Conservation (phyloP, 2,797 vertebrate genomes). For the Bovichtus diacanthus region DNA sequence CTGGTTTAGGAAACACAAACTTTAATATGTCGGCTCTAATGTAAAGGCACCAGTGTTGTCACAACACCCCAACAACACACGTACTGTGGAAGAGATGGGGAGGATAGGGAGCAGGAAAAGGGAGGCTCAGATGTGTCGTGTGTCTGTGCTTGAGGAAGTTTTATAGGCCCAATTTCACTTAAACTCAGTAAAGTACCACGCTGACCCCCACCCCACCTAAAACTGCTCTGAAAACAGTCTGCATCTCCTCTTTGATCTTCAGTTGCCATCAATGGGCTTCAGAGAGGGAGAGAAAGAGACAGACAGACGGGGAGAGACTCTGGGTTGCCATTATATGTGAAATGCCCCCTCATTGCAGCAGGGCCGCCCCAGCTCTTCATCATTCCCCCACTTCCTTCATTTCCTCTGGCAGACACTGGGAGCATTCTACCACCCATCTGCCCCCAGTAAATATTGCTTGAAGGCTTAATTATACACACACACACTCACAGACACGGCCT, state of each 20-base stretch:
- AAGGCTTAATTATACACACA: slow-evolving; percentile 84
- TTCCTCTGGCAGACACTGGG: slow-evolving; percentile 83
- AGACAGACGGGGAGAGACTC: slow-evolving; percentile 50
- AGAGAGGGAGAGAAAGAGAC: slow-evolving; percentile 60
- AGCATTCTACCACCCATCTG: slow-evolving; percentile 84
- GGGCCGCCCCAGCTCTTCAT: slow-evolving; percentile 73
- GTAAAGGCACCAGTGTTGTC: slow-evolving; percentile 65
- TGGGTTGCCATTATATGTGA: slow-evolving; percentile 70
- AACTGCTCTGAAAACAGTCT: slow-evolving; percentile 70
- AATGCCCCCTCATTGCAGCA: slow-evolving; percentile 66
- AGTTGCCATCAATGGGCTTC: slow-evolving; percentile 71
- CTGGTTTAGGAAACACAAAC: slow-evolving; percentile 71
- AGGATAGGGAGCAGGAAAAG: slow-evolving; percentile 74
- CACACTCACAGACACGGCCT: slow-evolving; percentile 65
- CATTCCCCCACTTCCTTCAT: slow-evolving; percentile 81
- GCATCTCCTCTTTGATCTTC: slow-evolving; percentile 68
- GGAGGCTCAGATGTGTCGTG: slow-evolving; percentile 51
- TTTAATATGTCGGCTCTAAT: slow-evolving; percentile 70
- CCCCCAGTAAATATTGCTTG: slow-evolving; percentile 87
- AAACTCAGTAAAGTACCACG: slow-evolving; percentile 54
- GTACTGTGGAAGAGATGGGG: slow-evolving; percentile 78
- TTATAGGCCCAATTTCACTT: slow-evolving; percentile 77
- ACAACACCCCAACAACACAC: slow-evolving; percentile 67
- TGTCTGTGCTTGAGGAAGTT: slow-evolving; percentile 60
- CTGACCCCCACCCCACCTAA: slow-evolving; percentile 43